Evolutionary conservation across 2,888 invertebrate genomes (phyloP).

Genomic region (Athetis lepigone): DNA sequence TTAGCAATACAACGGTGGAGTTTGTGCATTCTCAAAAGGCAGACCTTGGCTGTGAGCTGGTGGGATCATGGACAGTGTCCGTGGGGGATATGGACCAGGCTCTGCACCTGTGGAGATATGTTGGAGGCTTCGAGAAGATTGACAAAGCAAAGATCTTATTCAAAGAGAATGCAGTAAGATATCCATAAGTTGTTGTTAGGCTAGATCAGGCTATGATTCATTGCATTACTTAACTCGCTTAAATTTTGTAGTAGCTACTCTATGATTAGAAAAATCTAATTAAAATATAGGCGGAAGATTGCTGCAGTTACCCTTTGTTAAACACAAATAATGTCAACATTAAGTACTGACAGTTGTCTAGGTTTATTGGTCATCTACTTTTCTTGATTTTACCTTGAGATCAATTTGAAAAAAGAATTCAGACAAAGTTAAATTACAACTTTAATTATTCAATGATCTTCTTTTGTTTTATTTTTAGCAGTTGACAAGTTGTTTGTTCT

Average conservation of each 20-base stretch:
- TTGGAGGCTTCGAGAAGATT: conserved; percentile 97
- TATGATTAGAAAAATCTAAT: no score
- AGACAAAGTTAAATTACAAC: background rate
- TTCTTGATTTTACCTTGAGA: no score
- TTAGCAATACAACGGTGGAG: conserved; percentile 94
- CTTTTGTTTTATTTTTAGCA: background rate
- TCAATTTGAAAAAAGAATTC: background rate
- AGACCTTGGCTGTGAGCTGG: conserved; percentile 95
- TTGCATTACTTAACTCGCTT: no score
- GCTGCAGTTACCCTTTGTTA: no score
- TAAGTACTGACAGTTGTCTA: background rate
- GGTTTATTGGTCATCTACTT: background rate
- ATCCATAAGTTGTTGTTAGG: background rate
- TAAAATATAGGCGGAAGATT: no score
- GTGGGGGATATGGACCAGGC: conserved; percentile 99
- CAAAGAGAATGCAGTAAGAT: conserved; percentile 92
- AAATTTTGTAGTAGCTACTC: no score
- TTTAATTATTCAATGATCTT: background rate
- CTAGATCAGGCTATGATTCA: background rate
- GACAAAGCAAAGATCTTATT: conserved; percentile 94
- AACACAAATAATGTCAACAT: background rate
- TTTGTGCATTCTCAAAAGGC: conserved; percentile 94
- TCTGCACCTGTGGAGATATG: conserved; percentile 98
- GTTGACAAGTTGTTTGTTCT: conserved; percentile 9
- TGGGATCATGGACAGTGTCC: conserved; percentile 98